phyloP scores from a whole-genome alignment of 2,888 invertebrate genomes.

The Aporophyla nigra region DNA sequence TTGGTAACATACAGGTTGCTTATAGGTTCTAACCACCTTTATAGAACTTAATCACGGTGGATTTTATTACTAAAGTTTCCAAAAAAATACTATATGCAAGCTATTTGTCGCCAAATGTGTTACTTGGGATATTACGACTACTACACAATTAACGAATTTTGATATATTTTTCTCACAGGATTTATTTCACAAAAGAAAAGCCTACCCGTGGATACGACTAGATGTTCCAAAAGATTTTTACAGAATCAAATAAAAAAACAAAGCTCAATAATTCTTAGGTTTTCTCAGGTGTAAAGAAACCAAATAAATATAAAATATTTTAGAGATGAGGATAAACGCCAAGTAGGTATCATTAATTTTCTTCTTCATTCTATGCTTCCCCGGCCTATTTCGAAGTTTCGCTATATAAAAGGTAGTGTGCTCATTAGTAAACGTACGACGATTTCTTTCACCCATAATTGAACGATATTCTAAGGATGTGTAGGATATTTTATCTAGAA shows the following conservation, averaged over 20 bases:
- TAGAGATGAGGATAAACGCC: background rate
- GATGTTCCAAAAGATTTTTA: background rate
- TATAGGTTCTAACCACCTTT: no score
- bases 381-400: conserved; percentile 24
- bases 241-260: background rate
- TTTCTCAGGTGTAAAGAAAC: background rate
- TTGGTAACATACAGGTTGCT: no score
- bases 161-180: background rate
- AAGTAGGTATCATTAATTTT: conserved; percentile 44
- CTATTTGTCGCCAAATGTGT: no score
- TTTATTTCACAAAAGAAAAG: background rate
- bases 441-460: conserved; percentile 20
- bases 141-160: background rate
- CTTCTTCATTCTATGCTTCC: conserved; percentile 1
- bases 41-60: no score
- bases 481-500: background rate
- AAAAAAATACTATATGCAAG: no score
- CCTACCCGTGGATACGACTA: background rate
- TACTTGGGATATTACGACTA: background rate
- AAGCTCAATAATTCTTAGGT: background rate
- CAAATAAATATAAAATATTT: conserved; percentile 12
- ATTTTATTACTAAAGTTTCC: no score
- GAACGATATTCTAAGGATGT: background rate
- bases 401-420: conserved; percentile 15
- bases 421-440: conserved; percentile 45